A percentile compares a stretch with the other conserved stretches of the same genome.
Conservation (phyloP, 2,888 invertebrate species). For the Apodemia zela region DNA sequence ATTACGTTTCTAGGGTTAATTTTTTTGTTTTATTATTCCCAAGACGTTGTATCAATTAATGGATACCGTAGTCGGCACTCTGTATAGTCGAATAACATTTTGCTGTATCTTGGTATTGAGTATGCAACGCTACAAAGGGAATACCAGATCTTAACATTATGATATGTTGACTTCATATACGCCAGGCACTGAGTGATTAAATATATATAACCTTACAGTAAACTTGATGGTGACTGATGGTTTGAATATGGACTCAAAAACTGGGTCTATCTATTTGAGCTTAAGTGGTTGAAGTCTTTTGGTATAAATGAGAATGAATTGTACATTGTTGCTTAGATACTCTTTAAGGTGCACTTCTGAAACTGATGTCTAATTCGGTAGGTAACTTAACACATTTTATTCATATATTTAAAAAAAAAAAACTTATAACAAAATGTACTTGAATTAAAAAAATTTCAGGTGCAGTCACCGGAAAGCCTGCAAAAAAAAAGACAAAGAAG, state of each 20-base stretch:
- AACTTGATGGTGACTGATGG: too few species aligned
- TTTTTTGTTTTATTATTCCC: too few species aligned
- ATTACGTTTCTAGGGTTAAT: too few species aligned
- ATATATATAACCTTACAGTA: too few species aligned
- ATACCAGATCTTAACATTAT: background rate
- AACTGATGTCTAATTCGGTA: background rate
- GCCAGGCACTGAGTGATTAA: too few species aligned
- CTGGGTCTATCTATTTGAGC: too few species aligned
- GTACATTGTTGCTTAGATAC: background rate
- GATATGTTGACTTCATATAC: background rate
- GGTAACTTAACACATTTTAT: background rate
- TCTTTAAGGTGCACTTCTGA: background rate
- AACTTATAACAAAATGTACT: background rate
- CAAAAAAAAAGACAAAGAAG: slow-evolving; percentile 71
- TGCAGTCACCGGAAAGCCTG: slow-evolving; percentile 57
- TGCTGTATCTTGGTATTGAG: background rate
- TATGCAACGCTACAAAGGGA: too few species aligned
- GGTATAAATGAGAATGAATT: background rate
- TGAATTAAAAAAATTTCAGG: slow-evolving; percentile 46
- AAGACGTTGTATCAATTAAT: too few species aligned
- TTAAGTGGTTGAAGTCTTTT: too few species aligned
- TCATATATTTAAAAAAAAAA: too few species aligned
- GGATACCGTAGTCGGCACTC: too few species aligned
- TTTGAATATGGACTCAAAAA: too few species aligned
- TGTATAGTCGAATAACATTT: background rate